Evolutionary conservation across 1,140 invertebrate species (phyloP).

Genomic region (Orussus abietinus): DNA sequence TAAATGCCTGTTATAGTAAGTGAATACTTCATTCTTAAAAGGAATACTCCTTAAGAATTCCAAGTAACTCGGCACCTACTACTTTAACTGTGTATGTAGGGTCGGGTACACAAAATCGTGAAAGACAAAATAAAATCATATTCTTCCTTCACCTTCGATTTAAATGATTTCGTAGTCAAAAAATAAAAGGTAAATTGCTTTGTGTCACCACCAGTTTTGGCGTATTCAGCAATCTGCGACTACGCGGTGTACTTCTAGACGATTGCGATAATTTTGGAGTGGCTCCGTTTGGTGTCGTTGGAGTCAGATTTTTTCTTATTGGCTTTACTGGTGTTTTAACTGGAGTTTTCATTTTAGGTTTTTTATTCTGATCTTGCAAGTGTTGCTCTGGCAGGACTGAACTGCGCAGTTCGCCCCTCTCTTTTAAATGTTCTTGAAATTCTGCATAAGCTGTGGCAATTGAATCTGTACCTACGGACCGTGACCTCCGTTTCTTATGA

Average conservation of each 20-base stretch:
- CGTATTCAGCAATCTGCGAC: constrained; percentile 20
- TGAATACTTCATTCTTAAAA: too few relatives aligned
- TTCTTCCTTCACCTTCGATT: constrained; percentile 6
- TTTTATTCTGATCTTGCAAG: constrained; percentile 21
- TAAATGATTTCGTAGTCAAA: constrained; percentile 16
- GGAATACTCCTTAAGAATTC: too few relatives aligned
- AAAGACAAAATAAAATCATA: too few relatives aligned
- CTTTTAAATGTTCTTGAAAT: constrained; percentile 44
- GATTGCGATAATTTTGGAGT: constrained; percentile 15
- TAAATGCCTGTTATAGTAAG: too few relatives aligned
- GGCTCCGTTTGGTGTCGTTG: constrained; percentile 18
- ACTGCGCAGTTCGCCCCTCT: constrained; percentile 40
- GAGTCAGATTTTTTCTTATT: constrained; percentile 26
- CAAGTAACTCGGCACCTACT: too few relatives aligned
- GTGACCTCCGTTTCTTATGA: constrained; percentile 10
- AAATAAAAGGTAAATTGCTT: constrained; percentile 19
- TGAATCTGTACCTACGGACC: constrained; percentile 14
- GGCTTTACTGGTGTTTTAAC: constrained; percentile 45
- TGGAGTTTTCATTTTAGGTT: constrained; percentile 26
- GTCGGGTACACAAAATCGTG: too few relatives aligned
- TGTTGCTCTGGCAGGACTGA: constrained; percentile 36
- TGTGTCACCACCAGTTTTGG: constrained; percentile 22
- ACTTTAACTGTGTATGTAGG: too few relatives aligned
- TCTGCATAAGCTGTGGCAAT: constrained; percentile 32
- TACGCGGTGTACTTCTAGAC: constrained; percentile 22